Evolutionary conservation across 37 sponge, comb jelly and placozoan genomes (phyloP), one percentile per base, ranked within the genome.

Genomic region (Chondrosia reniformis): DNA sequence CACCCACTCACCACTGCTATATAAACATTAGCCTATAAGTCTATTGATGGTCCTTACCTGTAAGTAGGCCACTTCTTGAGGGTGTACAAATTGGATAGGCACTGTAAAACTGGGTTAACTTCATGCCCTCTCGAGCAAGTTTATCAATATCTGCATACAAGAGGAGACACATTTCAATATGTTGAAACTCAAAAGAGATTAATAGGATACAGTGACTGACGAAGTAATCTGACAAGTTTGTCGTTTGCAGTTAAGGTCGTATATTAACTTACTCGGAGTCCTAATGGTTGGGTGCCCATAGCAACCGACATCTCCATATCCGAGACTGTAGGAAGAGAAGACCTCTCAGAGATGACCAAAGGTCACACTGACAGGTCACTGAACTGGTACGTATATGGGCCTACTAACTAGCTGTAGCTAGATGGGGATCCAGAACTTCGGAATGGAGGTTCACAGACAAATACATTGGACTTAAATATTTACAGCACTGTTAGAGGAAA

Each of bases 61-160:
- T 88, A 13, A 88, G 76, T 12, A 88, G 76, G 24, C 83, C 84
- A 79, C 84, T 80, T 13, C 88, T 52, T 19, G 84, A 79, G 24
- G 88, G 88, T 15, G 88, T 83, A 38, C 88, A 88, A 45, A 88
- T 83, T 0, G 79, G 73, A 34, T 79, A 81, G 40, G 83, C 81
- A 76, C 84, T 79, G 83, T 88, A 83, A 77, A 83, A 88, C 80
- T 88, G 84, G 34, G 88, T 88, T 45, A 81, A 79, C 74, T 75
- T 83, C 42, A 76, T 59, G 21, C 88, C 88, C 42, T 37, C 74
- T 25, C 45, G 33, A 39, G 88, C 84, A 12, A 88, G 72, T 9
- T 17, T 7, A 45, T 78, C 84, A 28, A 88, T 82, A 56, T 88
- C 84, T 71, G 64, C 49, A 75, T 76, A 56, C 46, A 24, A 72